Conservation (phyloP, 2,888 invertebrate species). For the Erebia ligea region DNA sequence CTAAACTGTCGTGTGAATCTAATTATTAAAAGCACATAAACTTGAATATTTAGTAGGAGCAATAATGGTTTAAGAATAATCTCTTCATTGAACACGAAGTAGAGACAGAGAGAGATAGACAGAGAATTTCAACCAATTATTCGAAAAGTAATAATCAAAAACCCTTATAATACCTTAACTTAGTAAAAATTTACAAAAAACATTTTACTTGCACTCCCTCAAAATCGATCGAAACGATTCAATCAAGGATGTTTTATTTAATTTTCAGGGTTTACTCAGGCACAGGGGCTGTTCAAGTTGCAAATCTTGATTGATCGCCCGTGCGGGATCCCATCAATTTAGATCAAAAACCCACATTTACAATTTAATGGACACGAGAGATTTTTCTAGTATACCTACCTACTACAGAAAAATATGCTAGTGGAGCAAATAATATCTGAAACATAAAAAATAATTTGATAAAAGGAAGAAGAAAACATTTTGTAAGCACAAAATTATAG, state of each 20-base stretch:
- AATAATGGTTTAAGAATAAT: no score
- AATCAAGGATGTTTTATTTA: conserved; percentile 63
- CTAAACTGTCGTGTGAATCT: no score
- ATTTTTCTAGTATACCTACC: not conserved
- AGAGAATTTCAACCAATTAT: not conserved
- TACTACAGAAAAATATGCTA: no score
- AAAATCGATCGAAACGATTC: not conserved
- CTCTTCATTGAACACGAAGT: no score
- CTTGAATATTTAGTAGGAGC: no score
- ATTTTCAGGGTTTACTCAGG: conserved; percentile 64
- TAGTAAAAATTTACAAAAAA: not conserved
- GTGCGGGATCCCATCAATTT: conserved; percentile 69
- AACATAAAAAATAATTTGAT: no score
- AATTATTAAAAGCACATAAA: no score
- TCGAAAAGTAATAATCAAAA: not conserved
- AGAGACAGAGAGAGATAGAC: no score
- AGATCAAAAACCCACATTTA: conserved; percentile 60
- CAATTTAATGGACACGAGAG: conserved; percentile 58
- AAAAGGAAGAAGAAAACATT: no score
- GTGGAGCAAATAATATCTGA: no score
- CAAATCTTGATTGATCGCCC: conserved; percentile 77
- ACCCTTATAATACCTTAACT: not conserved
- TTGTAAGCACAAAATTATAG: no score
- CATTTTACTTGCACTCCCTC: not conserved
- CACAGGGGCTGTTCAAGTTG: conserved; percentile 61